Evolutionary conservation across 2,888 invertebrate species (phyloP), one percentile per base, ranked within the genome.

Genomic region (Herminia tarsipennalis): DNA sequence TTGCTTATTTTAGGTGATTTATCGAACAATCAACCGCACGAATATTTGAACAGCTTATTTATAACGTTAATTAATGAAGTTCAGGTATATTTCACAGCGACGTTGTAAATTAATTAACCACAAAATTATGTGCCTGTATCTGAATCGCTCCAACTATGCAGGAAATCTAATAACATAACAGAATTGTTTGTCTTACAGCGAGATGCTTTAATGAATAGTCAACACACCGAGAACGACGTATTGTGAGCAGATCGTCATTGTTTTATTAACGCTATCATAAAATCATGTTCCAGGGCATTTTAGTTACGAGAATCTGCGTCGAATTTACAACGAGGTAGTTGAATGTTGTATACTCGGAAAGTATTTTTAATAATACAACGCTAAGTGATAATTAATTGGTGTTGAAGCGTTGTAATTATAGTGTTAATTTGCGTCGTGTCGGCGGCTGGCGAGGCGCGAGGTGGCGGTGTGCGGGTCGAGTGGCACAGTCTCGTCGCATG

Each of bases 181-280:
- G 68, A 63, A 73, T 80, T 88, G 86, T 88, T 88, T 88, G 83
- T 79, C 69, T 85, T 81, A 73, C 73, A 76, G 76, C 69, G 80
- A 82, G 81, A 82, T 83, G 85, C 80, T 83, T 76, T 88, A 86
- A 88, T 88, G 85, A 88, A 89, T 88, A 87, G 87, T 83, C 81
- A 89, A 90, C 88, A 89, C 60, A 70, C 68, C 68, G 70, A 66
- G 68, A 66, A 63, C 76, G 76, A 66, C 69, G 71, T 71, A 68
- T 67, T 73, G 72, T 70, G 74, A 76, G 75, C 74, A 75, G 73
- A 78, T 80, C 70, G 68, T 70, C 68, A 66, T 76, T 82, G 80
- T 83, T 83, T 78, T 82, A 77, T 58, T 70, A 12, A 20, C 6
- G 3, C 10, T 5, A 30, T 18, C 17, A 9, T 3, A 20, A 3